A percentile compares a stretch with the other conserved stretches of the same genome.
Conservation (phyloP, 2,113 vertebrate species). For the Chamaetylas fuelleborni region DNA sequence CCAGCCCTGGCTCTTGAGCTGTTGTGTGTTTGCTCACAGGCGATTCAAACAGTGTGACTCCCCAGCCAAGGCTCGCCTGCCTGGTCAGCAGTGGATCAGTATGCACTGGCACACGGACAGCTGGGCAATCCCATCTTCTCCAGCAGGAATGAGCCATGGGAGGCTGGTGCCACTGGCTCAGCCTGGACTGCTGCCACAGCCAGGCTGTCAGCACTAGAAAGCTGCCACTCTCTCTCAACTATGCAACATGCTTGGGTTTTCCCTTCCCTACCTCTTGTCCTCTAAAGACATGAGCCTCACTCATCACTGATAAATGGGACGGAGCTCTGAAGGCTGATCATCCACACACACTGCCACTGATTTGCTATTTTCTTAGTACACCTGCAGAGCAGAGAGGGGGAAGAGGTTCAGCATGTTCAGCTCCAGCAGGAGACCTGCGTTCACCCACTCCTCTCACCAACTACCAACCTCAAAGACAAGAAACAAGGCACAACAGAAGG, state of each 20-base stretch:
- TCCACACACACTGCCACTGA: background rate
- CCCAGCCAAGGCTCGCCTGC: rapidly evolving
- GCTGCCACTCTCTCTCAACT: background rate
- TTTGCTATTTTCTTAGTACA: background rate
- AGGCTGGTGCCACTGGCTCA: background rate
- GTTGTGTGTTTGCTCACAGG: background rate
- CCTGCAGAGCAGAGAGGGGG: background rate
- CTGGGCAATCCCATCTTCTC: background rate
- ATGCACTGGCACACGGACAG: background rate
- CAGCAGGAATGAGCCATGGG: background rate
- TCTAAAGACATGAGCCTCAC: background rate
- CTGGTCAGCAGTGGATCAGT: background rate
- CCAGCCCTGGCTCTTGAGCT: background rate
- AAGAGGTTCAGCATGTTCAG: rapidly evolving
- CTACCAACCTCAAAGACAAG: background rate
- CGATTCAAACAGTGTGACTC: background rate
- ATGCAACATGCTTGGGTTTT: rapidly evolving
- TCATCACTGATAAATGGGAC: background rate
- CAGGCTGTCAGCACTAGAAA: background rate
- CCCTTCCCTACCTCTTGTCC: background rate
- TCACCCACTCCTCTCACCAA: background rate
- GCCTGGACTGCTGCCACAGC: background rate
- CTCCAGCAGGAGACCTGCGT: background rate
- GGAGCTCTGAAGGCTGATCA: background rate
- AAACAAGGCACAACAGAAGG: background rate